phyloP scores from a whole-genome alignment of 2,888 invertebrate genomes.

The Lacanobia oleracea region DNA sequence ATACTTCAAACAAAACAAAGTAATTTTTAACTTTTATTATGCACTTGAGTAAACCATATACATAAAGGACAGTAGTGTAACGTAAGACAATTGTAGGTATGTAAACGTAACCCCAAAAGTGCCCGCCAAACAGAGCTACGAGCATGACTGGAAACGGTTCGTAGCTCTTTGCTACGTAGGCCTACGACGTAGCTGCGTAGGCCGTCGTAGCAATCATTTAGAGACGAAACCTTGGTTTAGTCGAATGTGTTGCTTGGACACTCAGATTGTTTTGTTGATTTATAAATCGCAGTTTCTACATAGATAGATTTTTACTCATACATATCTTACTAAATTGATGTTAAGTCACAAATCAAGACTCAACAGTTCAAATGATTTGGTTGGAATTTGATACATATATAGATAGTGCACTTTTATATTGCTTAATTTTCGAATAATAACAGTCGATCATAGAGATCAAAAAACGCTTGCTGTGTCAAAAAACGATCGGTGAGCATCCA shows the following conservation, averaged over 20 bases:
- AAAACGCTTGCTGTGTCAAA: too few relatives aligned
- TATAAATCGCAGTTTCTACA: neutral
- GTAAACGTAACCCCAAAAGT: neutral
- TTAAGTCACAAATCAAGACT: too few relatives aligned
- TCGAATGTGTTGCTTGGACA: neutral
- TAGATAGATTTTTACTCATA: too few relatives aligned
- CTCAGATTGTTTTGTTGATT: neutral
- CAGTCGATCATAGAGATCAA: too few relatives aligned
- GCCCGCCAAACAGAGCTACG: neutral
- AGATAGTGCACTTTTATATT: fast-evolving
- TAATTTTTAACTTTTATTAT: neutral
- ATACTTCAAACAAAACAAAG: neutral
- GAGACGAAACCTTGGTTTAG: neutral
- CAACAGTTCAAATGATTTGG: neutral
- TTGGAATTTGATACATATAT: too few relatives aligned
- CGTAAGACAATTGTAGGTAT: neutral
- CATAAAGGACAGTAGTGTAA: neutral
- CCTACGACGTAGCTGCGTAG: conserved; percentile 27
- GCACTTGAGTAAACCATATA: neutral
- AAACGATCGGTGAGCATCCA: too few relatives aligned
- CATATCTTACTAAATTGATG: too few relatives aligned
- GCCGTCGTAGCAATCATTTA: conserved; percentile 28
- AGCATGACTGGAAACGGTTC: conserved; percentile 8
- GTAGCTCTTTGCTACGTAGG: conserved; percentile 36
- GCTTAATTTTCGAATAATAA: too few relatives aligned